Conservation (phyloP, 23 tunicate species). For the Halocynthia aurantium region DNA sequence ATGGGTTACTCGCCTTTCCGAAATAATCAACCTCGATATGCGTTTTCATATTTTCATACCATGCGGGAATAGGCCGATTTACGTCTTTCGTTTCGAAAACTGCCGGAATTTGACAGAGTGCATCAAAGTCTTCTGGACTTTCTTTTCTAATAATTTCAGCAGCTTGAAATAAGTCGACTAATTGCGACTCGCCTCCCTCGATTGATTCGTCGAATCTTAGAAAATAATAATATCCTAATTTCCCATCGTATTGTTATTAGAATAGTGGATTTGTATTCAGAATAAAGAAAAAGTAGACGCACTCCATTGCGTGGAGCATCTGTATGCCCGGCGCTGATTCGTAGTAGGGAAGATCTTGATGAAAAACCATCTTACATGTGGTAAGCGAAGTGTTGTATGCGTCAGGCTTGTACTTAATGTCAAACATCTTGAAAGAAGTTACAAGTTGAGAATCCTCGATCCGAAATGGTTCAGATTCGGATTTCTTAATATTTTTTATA, state of each 20-base stretch:
- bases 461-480: too few species aligned
- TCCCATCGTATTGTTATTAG: neutral
- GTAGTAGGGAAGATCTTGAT: slow-evolving; percentile 48
- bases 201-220: slow-evolving; percentile 55
- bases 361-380: slow-evolving; percentile 19
- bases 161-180: slow-evolving; percentile 58
- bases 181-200: slow-evolving; percentile 53
- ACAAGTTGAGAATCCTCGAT: neutral
- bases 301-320: slow-evolving; percentile 50
- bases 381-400: slow-evolving; percentile 37
- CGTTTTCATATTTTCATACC: slow-evolving; percentile 19
- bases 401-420: slow-evolving; percentile 29
- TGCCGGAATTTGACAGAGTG: slow-evolving; percentile 37
- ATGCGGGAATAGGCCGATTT: slow-evolving; percentile 14
- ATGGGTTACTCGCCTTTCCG: slow-evolving; percentile 21
- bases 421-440: slow-evolving; percentile 19
- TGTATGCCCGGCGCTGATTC: slow-evolving; percentile 60
- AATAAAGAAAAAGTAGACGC: neutral
- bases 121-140: slow-evolving; percentile 52
- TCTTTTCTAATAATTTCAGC: slow-evolving; percentile 50
- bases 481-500: neutral
- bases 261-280: neutral
- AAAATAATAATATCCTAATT: neutral
- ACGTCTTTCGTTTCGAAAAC: slow-evolving; percentile 14
- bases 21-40: slow-evolving; percentile 51